Percentiles rank a stretch among this genome's conserved stretches.
These are phyloP conservation scores for Parapsyche elsis DNA, from an alignment of 1,140 invertebrate species.

Conservation along the genomic window DNA sequence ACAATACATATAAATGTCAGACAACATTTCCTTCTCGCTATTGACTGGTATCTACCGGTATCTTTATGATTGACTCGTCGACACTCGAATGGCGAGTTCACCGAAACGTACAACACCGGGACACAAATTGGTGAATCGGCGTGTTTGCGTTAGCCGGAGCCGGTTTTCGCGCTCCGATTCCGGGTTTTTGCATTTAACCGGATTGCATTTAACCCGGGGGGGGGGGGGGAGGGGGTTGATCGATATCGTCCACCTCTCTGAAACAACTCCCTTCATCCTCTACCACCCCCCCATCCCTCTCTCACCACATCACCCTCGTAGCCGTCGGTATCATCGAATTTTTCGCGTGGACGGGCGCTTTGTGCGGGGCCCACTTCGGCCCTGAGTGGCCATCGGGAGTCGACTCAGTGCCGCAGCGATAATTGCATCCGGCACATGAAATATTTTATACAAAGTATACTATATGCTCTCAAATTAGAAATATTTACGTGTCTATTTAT, in stretches of 20 bases:
- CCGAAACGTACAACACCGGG: not conserved
- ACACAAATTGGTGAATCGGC: not conserved
- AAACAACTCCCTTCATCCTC: not conserved
- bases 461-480: too few species aligned
- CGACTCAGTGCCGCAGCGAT: not conserved
- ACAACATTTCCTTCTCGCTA: too few species aligned
- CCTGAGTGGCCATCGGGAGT: slow-evolving; percentile 1
- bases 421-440: too few species aligned
- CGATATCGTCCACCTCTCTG: not conserved
- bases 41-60: too few species aligned
- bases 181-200: slow-evolving; percentile 4
- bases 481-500: not conserved
- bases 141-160: not conserved
- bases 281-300: too few species aligned
- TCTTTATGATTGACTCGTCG: not conserved
- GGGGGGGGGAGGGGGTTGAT: not conserved
- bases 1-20: too few species aligned
- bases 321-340: slow-evolving; percentile 53
- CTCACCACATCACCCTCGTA: not conserved
- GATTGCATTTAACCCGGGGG: not conserved
- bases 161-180: not conserved
- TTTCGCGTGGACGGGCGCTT: slow-evolving; percentile 54
- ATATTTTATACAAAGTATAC: too few species aligned
- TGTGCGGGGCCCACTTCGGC: slow-evolving; percentile 44
- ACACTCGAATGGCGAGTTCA: not conserved